Base-by-base conservation (phyloP, 2,797 vertebrate genomes). In the Mionectes olivaceus region DNA sequence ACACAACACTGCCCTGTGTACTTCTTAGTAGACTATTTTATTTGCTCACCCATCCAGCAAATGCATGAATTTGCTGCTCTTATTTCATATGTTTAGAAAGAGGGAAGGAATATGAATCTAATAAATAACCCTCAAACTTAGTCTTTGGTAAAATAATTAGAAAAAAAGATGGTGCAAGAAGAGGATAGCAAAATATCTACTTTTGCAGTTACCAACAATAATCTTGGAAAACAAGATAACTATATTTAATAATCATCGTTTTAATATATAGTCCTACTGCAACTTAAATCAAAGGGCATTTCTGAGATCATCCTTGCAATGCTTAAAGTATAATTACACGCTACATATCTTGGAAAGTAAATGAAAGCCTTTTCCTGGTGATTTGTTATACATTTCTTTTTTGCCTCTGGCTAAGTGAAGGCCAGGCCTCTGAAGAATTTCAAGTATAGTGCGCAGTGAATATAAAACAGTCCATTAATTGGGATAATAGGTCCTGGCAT, bases 391-490 rank as follows among this genome's bases (percentile, higher is more conserved):
- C 90, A 97, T 97, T 97, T 97, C 89, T 95, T 96, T 95, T 97
- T 96, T 96, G 96, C 97, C 97, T 96, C 79, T 96, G 97, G 97
- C 96, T 96, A 97, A 95, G 84, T 95, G 97, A 97, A 98, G 97
- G 91, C 97, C 96, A 97, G 91, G 86, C 90, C 96, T 98, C 97
- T 94, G 97, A 98, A 98, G 96, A 94, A 94, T 98, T 98, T 97
- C 96, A 96, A 97, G 94, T 97, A 97, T 96, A 98, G 97, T 97
- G 97, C 97, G 97, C 90, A 96, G 93, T 96, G 97, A 98, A 98
- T 98, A 98, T 98, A 98, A 98, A 98, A 98, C 98, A 98, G 97
- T 97, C 96, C 97, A 98, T 98, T 98, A 98, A 98, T 98, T 98
- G 98, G 97, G 97, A 98, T 98, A 98, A 98, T 98, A 98, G 98